Percentiles rank a stretch among this genome's conserved stretches.
These are phyloP conservation scores for Dynastes grantii DNA, from an alignment of 2,888 invertebrate species.

Conservation along the genomic window DNA sequence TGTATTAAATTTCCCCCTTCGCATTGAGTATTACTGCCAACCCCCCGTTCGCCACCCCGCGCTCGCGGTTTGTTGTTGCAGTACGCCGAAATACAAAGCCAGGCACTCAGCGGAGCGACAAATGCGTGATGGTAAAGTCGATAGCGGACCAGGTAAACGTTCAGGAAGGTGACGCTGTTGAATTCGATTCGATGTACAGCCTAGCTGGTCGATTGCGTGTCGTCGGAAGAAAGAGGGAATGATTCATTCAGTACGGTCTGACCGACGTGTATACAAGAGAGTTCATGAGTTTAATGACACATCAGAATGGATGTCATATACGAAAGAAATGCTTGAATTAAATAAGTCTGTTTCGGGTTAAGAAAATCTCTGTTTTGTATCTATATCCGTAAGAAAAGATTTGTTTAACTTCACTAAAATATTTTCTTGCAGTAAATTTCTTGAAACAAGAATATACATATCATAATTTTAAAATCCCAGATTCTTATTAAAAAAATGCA, in stretches of 20 bases:
- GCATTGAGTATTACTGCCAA: background rate
- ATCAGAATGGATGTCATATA: too few species aligned
- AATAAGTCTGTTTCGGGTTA: too few species aligned
- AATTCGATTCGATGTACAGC: background rate
- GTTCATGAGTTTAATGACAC: background rate
- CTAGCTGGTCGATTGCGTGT: slow-evolving; percentile 18
- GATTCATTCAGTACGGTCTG: slow-evolving; percentile 37
- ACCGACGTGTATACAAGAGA: slow-evolving; percentile 4
- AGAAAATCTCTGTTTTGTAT: too few species aligned
- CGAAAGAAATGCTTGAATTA: too few species aligned
- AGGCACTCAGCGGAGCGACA: background rate
- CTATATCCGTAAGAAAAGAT: too few species aligned
- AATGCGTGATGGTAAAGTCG: slow-evolving; percentile 21
- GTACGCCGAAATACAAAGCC: slow-evolving; percentile 17
- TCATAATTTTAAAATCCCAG: too few species aligned
- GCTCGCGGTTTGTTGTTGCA: slow-evolving; percentile 12
- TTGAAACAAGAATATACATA: too few species aligned
- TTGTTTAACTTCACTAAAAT: too few species aligned
- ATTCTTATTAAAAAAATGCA: too few species aligned
- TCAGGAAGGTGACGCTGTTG: background rate
- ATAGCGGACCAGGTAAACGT: slow-evolving; percentile 7
- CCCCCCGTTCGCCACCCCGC: slow-evolving; percentile 12
- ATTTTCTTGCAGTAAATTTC: too few species aligned
- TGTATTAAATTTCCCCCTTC: slow-evolving; percentile 25
- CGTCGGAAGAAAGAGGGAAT: slow-evolving; percentile 13